Percentiles rank a stretch among this genome's conserved stretches.
phyloP scores from a whole-genome alignment of 1,140 invertebrate species.

The Propsilocerus akamusi region DNA sequence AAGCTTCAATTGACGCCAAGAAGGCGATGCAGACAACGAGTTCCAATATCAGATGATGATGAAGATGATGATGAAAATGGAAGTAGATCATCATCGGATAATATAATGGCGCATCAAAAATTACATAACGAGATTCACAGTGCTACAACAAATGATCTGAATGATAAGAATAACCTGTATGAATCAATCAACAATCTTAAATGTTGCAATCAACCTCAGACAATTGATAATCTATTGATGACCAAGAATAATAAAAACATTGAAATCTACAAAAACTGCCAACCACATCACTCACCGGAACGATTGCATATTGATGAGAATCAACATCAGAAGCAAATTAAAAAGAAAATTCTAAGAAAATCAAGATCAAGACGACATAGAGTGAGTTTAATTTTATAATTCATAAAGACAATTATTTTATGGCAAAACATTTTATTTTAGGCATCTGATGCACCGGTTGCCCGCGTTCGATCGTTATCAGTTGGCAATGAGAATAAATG shows the following conservation, averaged over 20 bases:
- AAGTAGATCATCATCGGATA: conserved; percentile 14
- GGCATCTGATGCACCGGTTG: neutral
- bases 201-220: neutral
- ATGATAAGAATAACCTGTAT: neutral
- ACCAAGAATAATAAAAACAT: neutral
- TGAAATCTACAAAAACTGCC: neutral
- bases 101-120: neutral
- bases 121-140: neutral
- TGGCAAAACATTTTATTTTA: neutral
- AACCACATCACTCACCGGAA: neutral
- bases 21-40: conserved; percentile 22
- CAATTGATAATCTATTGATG: neutral
- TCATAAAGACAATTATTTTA: neutral
- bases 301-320: neutral
- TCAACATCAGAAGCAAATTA: neutral
- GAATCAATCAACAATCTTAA: conserved; percentile 1
- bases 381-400: neutral
- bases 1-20: conserved; percentile 9
- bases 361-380: neutral
- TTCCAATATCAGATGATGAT: conserved; percentile 25
- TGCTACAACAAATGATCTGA: neutral
- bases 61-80: conserved; percentile 22
- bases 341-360: neutral
- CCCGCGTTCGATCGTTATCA: conserved; percentile 21
- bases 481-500: conserved; percentile 21